Evolutionary conservation across 2,797 vertebrate genomes (phyloP).

Genomic region (Pelochelys cantorii): DNA sequence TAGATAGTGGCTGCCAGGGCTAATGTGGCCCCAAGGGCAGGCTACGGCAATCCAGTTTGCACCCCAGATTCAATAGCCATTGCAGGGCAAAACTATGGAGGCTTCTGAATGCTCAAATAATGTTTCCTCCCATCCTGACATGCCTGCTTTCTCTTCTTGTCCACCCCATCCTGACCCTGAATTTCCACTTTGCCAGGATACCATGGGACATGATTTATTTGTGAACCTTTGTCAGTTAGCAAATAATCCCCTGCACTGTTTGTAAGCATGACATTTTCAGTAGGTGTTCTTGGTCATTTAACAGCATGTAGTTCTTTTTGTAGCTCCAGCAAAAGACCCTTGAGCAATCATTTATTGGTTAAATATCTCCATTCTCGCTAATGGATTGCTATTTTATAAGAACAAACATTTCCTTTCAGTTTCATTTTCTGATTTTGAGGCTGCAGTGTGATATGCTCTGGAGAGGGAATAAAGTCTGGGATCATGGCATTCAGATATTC

Average conservation of each 20-base stretch:
- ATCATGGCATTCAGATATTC: constrained; percentile 58
- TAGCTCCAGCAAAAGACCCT: constrained; percentile 58
- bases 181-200: constrained; percentile 17
- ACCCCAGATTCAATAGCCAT: neutral
- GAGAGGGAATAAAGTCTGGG: constrained; percentile 57
- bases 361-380: constrained; percentile 57
- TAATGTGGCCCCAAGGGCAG: neutral
- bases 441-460: constrained; percentile 27
- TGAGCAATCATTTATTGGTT: constrained; percentile 63
- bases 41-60: neutral
- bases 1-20: neutral
- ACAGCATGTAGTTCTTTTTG: constrained; percentile 52
- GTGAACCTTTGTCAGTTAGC: constrained; percentile 16
- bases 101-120: neutral
- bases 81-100: neutral
- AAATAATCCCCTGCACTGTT: constrained; percentile 18
- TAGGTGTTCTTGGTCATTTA: constrained; percentile 46
- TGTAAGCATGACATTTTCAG: constrained; percentile 61
- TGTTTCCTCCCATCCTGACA: neutral
- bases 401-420: constrained; percentile 60
- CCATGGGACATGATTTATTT: constrained; percentile 21
- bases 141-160: neutral
- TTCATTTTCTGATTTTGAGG: constrained; percentile 58
- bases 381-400: constrained; percentile 50
- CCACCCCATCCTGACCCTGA: neutral